phyloP scores from a whole-genome alignment of 1,140 invertebrate genomes.

The Paralvinella palmiformis region DNA sequence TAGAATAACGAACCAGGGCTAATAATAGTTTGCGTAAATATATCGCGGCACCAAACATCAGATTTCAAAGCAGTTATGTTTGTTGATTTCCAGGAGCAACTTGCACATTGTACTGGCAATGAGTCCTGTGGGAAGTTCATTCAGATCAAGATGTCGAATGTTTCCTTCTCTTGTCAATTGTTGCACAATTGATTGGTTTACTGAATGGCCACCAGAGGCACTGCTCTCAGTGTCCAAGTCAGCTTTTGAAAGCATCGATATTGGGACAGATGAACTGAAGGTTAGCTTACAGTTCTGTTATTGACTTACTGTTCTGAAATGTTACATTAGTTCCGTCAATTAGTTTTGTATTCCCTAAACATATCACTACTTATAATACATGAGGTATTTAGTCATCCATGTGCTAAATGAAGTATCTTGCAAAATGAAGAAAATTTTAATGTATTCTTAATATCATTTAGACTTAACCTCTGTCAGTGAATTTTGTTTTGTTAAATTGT shows the following conservation, averaged over 20 bases:
- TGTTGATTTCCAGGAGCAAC: constrained; percentile 42
- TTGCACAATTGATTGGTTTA: constrained; percentile 58
- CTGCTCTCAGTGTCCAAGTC: constrained; percentile 56
- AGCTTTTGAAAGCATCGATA: constrained; percentile 45
- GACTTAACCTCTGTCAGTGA: background rate
- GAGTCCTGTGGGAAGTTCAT: constrained; percentile 64
- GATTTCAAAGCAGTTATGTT: too few species aligned
- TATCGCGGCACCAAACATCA: too few species aligned
- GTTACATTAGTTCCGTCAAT: too few species aligned
- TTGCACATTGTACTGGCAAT: constrained; percentile 52
- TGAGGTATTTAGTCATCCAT: too few species aligned
- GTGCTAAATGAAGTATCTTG: too few species aligned
- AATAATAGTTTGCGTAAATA: too few species aligned
- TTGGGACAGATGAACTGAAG: constrained; percentile 40
- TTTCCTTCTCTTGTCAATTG: constrained; percentile 53
- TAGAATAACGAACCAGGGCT: too few species aligned
- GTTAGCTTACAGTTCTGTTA: too few species aligned
- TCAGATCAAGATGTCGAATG: constrained; percentile 59
- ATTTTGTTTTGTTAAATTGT: background rate
- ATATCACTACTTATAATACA: too few species aligned
- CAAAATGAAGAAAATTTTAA: too few species aligned
- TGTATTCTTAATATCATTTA: background rate
- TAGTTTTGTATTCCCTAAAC: too few species aligned
- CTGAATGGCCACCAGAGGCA: constrained; percentile 53
- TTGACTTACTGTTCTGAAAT: too few species aligned